These are phyloP conservation scores for Hemithea aestivaria DNA, from an alignment of 2,888 invertebrate genomes.

Conservation along the genomic window DNA sequence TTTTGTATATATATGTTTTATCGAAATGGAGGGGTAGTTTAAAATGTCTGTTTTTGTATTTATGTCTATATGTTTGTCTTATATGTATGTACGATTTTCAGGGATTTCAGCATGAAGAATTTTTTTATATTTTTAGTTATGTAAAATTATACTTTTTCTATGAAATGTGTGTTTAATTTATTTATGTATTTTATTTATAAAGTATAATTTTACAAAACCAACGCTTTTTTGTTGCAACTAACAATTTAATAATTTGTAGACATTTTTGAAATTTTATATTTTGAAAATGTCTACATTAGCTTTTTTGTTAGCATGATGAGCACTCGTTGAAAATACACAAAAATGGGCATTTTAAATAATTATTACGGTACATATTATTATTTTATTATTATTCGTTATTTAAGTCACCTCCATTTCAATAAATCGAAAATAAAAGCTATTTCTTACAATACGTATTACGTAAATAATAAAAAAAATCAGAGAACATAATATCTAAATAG, in stretches of 20 bases:
- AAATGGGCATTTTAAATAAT: constrained; percentile 74
- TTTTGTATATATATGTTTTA: constrained; percentile 38
- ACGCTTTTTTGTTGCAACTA: constrained; percentile 55
- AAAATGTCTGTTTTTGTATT: constrained; percentile 62
- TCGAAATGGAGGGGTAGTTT: constrained; percentile 70
- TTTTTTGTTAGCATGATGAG: constrained; percentile 44
- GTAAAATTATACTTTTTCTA: constrained; percentile 40
- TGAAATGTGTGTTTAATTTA: constrained; percentile 18
- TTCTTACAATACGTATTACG: neutral
- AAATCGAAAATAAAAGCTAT: constrained; percentile 30
- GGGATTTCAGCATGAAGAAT: constrained; percentile 8
- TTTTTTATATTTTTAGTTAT: constrained; percentile 29
- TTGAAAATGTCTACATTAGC: constrained; percentile 51
- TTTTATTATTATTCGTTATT: constrained; percentile 15
- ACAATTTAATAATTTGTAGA: constrained; percentile 43
- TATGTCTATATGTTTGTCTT: constrained; percentile 17
- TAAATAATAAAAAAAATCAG: no score
- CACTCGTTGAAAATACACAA: constrained; percentile 40
- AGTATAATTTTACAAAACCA: constrained; percentile 38
- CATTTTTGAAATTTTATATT: constrained; percentile 41
- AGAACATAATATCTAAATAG: no score
- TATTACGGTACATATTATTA: constrained; percentile 22
- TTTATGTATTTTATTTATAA: constrained; percentile 25
- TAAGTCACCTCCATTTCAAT: constrained; percentile 73
- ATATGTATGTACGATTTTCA: constrained; percentile 32